Conservation (phyloP, 2,797 vertebrate species). For the Eulemur rubriventer region DNA sequence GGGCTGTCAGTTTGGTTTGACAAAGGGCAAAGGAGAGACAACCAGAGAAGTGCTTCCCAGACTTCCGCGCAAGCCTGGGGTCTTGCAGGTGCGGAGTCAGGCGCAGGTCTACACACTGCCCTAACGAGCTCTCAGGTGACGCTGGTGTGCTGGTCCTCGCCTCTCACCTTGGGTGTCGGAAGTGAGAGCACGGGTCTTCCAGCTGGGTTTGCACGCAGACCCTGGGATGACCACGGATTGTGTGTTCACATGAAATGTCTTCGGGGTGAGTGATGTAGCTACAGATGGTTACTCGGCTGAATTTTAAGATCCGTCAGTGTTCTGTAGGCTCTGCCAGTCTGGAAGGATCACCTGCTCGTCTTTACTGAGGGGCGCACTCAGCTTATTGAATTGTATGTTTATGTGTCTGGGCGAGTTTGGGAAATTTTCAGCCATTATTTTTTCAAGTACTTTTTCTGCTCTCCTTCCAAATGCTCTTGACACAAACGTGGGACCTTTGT, state of each 20-base stretch:
- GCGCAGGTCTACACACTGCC: not conserved
- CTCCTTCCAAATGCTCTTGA: not conserved
- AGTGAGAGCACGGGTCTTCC: not conserved
- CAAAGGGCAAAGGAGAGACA: not conserved
- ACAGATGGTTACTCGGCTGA: not conserved
- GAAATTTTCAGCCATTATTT: not conserved
- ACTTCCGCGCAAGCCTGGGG: not conserved
- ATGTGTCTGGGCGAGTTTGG: not conserved
- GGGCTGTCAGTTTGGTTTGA: not conserved
- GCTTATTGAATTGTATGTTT: not conserved
- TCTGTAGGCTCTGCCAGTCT: not conserved
- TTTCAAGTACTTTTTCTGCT: not conserved
- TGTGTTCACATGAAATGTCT: not conserved
- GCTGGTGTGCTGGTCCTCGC: not conserved
- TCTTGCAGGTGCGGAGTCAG: not conserved
- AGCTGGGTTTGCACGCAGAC: not conserved
- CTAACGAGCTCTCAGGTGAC: not conserved
- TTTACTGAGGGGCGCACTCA: not conserved
- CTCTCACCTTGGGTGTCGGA: not conserved
- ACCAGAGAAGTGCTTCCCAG: not conserved
- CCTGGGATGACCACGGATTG: not conserved
- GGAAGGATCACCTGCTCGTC: not conserved
- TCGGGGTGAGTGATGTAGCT: not conserved
- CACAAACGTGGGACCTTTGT: not conserved
- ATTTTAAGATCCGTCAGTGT: not conserved